These are phyloP conservation scores for Mesorhabditis belari DNA, from an alignment of 2,888 invertebrate species.

Conservation along the genomic window DNA sequence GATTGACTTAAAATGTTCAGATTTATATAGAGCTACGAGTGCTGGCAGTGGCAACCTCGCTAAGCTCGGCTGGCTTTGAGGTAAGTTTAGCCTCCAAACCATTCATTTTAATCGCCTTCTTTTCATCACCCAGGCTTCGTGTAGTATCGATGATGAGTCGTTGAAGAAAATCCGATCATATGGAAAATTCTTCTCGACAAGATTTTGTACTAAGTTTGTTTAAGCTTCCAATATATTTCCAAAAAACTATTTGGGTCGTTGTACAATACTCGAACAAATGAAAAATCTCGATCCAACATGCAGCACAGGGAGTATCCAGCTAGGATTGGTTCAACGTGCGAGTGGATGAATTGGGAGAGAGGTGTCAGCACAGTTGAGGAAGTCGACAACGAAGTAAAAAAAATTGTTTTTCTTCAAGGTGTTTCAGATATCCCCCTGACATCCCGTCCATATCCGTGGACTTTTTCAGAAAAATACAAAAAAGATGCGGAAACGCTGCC, in stretches of 20 bases:
- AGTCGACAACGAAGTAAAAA: background rate
- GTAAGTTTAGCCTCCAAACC: no score
- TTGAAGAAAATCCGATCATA: background rate
- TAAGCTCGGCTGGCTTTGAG: background rate
- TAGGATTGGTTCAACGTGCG: constrained; percentile 15
- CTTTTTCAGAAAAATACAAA: constrained; percentile 20
- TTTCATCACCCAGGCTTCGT: no score
- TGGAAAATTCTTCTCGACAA: background rate
- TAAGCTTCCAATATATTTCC: background rate
- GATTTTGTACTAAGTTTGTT: background rate
- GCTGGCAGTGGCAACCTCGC: background rate
- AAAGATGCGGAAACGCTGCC: constrained; percentile 16
- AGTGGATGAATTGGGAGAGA: background rate
- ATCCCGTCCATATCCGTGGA: constrained; percentile 11
- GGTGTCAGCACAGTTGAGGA: background rate
- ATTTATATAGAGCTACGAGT: no score
- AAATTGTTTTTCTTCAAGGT: background rate
- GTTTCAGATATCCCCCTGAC: constrained; percentile 14
- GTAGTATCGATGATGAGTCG: background rate
- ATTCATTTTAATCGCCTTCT: no score
- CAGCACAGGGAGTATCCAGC: background rate
- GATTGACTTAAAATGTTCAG: no score
- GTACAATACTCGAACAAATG: constrained; percentile 13
- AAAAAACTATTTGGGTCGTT: constrained; percentile 4
- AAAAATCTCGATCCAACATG: constrained; percentile 11